Conservation (phyloP, 2,797 vertebrate genomes). For the Hydrolagus colliei region DNA sequence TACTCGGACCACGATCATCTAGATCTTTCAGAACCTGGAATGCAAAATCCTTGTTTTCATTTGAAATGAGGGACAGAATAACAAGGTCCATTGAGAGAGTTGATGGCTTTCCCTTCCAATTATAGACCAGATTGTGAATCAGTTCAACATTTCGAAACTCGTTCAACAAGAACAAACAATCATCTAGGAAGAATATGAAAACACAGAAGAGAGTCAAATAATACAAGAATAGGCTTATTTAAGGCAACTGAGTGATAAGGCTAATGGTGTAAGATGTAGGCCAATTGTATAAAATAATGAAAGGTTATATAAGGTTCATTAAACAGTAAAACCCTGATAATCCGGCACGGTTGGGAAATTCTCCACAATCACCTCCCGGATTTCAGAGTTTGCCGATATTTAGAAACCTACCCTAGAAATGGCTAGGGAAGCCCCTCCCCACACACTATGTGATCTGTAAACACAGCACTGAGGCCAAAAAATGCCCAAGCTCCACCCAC, state of each 20-base stretch:
- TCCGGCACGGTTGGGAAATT: no score
- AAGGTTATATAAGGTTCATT: no score
- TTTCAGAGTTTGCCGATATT: no score
- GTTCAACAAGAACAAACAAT: constrained; percentile 57
- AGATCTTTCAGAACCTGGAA: constrained; percentile 59
- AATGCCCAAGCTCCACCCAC: no score
- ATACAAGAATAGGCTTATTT: neutral
- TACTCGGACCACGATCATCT: constrained; percentile 45
- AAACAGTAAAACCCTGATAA: no score
- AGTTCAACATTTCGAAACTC: constrained; percentile 50
- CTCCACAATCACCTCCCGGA: no score
- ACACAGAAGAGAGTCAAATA: neutral
- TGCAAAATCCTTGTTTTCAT: constrained; percentile 42
- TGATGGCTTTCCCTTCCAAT: constrained; percentile 41
- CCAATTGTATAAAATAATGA: no score
- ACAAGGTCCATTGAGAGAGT: constrained; percentile 50
- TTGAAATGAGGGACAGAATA: constrained; percentile 47
- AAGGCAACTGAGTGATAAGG: neutral
- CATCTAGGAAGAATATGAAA: constrained; percentile 47
- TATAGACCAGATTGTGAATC: constrained; percentile 51
- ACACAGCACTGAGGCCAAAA: no score
- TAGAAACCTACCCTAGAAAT: no score
- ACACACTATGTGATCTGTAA: no score
- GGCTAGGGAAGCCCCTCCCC: no score
- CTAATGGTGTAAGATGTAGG: no score